phyloP scores from a whole-genome alignment of 2,113 vertebrate genomes.

The Catharus fuscescens region DNA sequence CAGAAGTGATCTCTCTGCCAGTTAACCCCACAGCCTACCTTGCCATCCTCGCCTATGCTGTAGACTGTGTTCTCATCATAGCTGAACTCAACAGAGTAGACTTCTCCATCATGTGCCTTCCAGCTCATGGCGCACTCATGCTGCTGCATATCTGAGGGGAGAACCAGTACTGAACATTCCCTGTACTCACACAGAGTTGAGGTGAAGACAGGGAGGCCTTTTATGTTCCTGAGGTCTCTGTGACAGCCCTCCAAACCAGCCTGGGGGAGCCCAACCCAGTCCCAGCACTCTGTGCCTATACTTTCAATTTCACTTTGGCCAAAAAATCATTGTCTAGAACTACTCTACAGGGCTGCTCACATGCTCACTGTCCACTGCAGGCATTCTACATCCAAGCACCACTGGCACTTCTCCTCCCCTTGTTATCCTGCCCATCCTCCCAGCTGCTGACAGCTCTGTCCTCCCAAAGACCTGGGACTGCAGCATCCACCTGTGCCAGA shows the following conservation, averaged over 20 bases:
- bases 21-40: slow-evolving; percentile 75
- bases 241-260: not conserved
- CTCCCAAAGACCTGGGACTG: not conserved
- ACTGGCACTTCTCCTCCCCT: not conserved
- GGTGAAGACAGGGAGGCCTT: not conserved
- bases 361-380: not conserved
- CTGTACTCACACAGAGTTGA: not conserved
- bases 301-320: not conserved
- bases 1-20: not conserved
- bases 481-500: not conserved
- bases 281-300: not conserved
- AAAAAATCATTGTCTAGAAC: not conserved
- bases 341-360: not conserved
- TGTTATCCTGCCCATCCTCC: not conserved
- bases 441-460: not conserved
- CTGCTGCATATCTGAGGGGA: slow-evolving; percentile 91
- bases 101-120: slow-evolving; percentile 91
- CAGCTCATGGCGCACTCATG: slow-evolving; percentile 96
- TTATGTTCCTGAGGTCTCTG: not conserved
- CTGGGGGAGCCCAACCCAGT: not conserved
- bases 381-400: not conserved
- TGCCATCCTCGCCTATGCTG: slow-evolving; percentile 94
- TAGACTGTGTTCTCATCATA: slow-evolving; percentile 95
- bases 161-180: not conserved
- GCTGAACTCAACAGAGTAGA: slow-evolving; percentile 98